Percentiles rank a stretch among this genome's conserved stretches.
These are phyloP conservation scores for Diaphora mendica DNA, from an alignment of 2,888 invertebrate genomes.

Conservation along the genomic window DNA sequence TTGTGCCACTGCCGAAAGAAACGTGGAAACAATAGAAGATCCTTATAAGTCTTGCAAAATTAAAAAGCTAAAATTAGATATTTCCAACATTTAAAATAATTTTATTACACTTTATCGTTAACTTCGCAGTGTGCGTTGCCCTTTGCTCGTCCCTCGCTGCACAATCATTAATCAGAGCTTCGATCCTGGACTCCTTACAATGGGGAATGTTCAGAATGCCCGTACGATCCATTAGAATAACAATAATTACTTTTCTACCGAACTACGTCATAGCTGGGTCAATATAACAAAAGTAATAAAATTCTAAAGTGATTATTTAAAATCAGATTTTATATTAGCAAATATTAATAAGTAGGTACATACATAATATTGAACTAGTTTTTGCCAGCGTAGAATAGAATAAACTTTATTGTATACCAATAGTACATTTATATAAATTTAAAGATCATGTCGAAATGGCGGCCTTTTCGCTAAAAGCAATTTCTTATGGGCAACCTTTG, in stretches of 20 bases:
- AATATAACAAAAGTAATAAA: conserved; percentile 35
- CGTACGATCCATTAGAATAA: conserved; percentile 84
- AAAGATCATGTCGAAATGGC: too few relatives aligned
- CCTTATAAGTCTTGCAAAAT: too few relatives aligned
- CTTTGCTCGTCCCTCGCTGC: conserved; percentile 76
- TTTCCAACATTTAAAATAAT: neutral
- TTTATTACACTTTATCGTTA: neutral
- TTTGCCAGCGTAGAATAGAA: too few relatives aligned
- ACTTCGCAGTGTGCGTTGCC: conserved; percentile 53
- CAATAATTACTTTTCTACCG: conserved; percentile 82
- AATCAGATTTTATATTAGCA: conserved; percentile 14
- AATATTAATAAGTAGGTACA: too few relatives aligned
- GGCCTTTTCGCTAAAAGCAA: too few relatives aligned
- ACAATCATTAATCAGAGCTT: conserved; percentile 84
- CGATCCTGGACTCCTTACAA: conserved; percentile 85
- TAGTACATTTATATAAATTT: too few relatives aligned
- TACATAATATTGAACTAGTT: too few relatives aligned
- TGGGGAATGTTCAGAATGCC: conserved; percentile 81
- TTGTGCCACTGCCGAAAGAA: too few relatives aligned
- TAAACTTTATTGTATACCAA: too few relatives aligned
- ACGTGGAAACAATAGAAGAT: too few relatives aligned
- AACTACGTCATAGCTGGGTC: conserved; percentile 50
- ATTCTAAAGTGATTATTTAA: conserved; percentile 39
- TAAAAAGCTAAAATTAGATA: too few relatives aligned
- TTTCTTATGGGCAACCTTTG: too few relatives aligned